phyloP scores from a whole-genome alignment of 2,113 vertebrate genomes.

The Garra rufa region DNA sequence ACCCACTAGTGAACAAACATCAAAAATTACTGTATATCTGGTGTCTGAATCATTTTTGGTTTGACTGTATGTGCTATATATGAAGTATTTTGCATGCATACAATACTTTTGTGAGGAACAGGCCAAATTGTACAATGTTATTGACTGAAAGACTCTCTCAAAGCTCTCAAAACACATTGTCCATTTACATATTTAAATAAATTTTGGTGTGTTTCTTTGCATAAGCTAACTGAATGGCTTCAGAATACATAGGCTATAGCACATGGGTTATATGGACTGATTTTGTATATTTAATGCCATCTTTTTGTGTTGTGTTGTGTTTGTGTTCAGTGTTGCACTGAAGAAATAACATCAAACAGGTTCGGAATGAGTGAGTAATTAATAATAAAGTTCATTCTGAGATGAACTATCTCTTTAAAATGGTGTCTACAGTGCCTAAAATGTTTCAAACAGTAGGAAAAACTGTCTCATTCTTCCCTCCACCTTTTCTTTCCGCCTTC shows the following conservation, averaged over 20 bases:
- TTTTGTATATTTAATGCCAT: background rate
- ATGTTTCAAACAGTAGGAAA: conserved; percentile 62
- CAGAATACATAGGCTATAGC: background rate
- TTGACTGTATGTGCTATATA: background rate
- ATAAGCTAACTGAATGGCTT: background rate
- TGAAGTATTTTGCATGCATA: background rate
- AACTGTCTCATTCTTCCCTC: conserved; percentile 48
- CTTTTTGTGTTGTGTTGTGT: too few species aligned
- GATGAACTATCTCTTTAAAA: conserved; percentile 48
- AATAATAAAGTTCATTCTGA: background rate
- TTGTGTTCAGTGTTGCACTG: background rate
- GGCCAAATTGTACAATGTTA: background rate
- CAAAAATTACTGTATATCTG: too few species aligned
- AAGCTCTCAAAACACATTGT: background rate
- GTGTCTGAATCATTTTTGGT: too few species aligned
- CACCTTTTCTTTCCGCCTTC: conserved; percentile 55
- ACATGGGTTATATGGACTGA: background rate
- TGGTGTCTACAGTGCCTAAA: conserved; percentile 68
- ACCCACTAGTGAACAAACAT: too few species aligned
- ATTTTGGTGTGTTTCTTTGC: background rate
- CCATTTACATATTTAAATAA: background rate
- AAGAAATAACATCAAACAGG: background rate
- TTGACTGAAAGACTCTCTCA: background rate
- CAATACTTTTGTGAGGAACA: background rate
- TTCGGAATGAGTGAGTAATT: background rate